phyloP scores from a whole-genome alignment of 2,113 vertebrate genomes.

The Gopherus evgoodei region DNA sequence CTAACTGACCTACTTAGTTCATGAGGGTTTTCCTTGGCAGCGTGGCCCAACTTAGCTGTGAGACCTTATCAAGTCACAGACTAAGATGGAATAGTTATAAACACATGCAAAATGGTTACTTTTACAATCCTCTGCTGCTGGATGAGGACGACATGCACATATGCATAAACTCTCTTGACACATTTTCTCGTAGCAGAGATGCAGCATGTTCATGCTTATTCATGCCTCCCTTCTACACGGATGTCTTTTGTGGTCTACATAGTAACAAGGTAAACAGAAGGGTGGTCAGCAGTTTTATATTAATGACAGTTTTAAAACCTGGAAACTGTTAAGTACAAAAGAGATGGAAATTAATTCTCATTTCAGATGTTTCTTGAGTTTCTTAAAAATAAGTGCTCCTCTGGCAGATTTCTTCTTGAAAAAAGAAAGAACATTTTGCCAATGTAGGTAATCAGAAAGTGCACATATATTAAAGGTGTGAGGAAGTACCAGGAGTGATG shows the following conservation, averaged over 20 bases:
- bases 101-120: neutral
- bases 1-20: neutral
- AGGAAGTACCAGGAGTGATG: neutral
- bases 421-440: neutral
- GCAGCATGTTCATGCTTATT: neutral
- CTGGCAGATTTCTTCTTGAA: neutral
- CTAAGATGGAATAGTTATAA: neutral
- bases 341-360: neutral
- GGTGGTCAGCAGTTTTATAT: neutral
- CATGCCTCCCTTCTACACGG: rapidly evolving
- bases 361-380: neutral
- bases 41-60: neutral
- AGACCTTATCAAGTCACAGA: neutral
- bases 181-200: neutral
- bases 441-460: neutral
- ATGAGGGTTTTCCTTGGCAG: neutral
- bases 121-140: neutral
- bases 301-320: neutral
- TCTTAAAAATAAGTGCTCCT: neutral
- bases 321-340: neutral
- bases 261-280: neutral
- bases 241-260: neutral
- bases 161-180: neutral
- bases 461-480: neutral
- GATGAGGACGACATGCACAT: neutral